Evolutionary conservation across 2,888 invertebrate genomes (phyloP).

Genomic region (Noctua pronuba): DNA sequence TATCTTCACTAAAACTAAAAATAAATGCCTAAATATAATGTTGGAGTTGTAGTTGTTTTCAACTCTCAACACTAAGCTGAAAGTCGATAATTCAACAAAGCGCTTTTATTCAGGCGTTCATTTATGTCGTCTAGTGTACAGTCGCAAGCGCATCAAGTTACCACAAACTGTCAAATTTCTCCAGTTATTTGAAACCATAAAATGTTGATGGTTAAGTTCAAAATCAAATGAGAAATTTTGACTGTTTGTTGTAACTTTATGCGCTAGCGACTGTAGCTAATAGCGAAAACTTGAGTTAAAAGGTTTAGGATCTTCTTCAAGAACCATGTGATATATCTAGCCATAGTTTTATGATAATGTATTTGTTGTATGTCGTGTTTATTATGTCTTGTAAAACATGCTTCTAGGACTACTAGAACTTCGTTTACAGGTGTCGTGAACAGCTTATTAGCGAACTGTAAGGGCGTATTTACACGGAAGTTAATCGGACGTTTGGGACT

Average conservation of each 20-base stretch:
- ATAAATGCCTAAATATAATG: background rate
- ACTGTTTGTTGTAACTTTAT: no score
- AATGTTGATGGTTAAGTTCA: no score
- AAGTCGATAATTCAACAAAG: background rate
- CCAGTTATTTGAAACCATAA: no score
- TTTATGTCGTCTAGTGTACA: background rate
- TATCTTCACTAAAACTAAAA: background rate
- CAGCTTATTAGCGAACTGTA: background rate
- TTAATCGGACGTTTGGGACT: background rate
- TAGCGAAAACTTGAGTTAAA: background rate
- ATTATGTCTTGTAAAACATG: conserved; percentile 11
- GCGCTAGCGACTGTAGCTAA: background rate
- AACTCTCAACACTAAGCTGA: background rate
- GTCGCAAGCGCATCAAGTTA: no score
- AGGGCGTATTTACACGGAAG: background rate
- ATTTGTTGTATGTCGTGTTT: background rate
- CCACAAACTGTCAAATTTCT: no score
- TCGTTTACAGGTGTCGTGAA: conserved; percentile 1
- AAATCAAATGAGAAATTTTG: no score
- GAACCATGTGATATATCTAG: conserved; percentile 9
- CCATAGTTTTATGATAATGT: conserved; percentile 15
- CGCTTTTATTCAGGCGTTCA: background rate
- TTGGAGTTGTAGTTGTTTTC: background rate
- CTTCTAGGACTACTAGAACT: background rate
- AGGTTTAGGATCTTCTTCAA: background rate